Conservation (phyloP, 1,140 invertebrate species). For the Nebria ingens region DNA sequence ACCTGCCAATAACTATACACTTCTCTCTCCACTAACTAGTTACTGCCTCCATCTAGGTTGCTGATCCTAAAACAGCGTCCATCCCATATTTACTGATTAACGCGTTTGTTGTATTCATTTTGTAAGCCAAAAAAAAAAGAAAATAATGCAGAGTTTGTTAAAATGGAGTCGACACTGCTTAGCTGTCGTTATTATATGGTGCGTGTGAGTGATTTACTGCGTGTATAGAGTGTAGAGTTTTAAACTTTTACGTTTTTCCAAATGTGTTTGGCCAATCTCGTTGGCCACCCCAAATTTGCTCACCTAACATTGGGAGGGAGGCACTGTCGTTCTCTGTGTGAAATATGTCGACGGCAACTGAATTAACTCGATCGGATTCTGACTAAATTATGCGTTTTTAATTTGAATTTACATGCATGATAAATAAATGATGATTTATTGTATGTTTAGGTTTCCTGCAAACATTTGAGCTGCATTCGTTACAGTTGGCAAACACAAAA, state of each 20-base stretch:
- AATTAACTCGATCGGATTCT: background rate
- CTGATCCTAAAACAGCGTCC: background rate
- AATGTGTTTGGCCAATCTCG: too few relatives aligned
- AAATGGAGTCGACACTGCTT: too few relatives aligned
- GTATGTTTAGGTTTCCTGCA: too few relatives aligned
- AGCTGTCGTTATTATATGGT: background rate
- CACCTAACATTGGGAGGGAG: too few relatives aligned
- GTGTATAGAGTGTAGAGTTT: too few relatives aligned
- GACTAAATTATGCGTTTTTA: background rate
- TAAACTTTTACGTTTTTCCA: background rate
- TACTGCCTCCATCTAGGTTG: background rate
- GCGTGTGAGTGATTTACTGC: background rate
- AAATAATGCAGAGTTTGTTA: too few relatives aligned
- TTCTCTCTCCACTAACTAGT: background rate
- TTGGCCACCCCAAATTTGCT: too few relatives aligned
- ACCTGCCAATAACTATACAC: slow-evolving; percentile 28
- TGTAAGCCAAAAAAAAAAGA: too few relatives aligned
- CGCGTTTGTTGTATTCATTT: too few relatives aligned
- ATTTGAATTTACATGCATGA: background rate
- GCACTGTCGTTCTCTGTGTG: background rate
- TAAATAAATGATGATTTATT: background rate
- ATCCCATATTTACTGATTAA: background rate
- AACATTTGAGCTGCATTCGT: too few relatives aligned
- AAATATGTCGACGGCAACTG: background rate
- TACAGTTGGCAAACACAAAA: too few relatives aligned